Evolutionary conservation across 2,797 vertebrate species (phyloP), one percentile per base, ranked within the genome.

Genomic region (Bryconaethiops microstoma): DNA sequence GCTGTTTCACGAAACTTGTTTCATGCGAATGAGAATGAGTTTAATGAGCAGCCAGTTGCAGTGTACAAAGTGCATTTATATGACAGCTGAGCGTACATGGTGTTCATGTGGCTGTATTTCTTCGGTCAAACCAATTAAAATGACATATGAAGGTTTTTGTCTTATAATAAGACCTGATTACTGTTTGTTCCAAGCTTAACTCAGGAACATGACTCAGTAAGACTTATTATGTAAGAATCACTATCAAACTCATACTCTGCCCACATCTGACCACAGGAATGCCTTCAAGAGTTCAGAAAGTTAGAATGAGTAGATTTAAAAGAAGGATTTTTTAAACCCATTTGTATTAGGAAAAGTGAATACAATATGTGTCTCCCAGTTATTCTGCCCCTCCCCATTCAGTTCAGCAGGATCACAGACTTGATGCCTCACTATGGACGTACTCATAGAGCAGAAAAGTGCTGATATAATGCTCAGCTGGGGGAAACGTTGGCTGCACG

Each of bases 401-500:
- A 17, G 74, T 75, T 19, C 35, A 69, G 39, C 50, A 62, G n/a
- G 40, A 39, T 69, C 59, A 63, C 42, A 52, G 39, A 48, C 16
- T 25, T 29, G 17, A 70, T 9, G 25, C 70, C 67, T 82, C 39
- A 64, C 74, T 62, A 69, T 70, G 64, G 17, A 85, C 70, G 67
- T 81, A 68, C 72, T 80, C 64, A 63, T 71, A 52, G 64, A 80
- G 74, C 19, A 12, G 50, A 72, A 68, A 76, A 74, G 57, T 77
- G 74, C 69, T 83, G 82, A 85, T 87, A 63, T 81, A 86, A 76
- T 70, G 80, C 73, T 71, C 82, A 78, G 63, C 55, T 21, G 70
- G 79, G 83, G 81, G 60, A 81, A 59, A 80, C 55, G 62, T 81
- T 87, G 80, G 76, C 82, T 77, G 29, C 29, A 35, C 35, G 55